phyloP scores from a whole-genome alignment of 2,797 vertebrate species.

The Astyanax mexicanus region DNA sequence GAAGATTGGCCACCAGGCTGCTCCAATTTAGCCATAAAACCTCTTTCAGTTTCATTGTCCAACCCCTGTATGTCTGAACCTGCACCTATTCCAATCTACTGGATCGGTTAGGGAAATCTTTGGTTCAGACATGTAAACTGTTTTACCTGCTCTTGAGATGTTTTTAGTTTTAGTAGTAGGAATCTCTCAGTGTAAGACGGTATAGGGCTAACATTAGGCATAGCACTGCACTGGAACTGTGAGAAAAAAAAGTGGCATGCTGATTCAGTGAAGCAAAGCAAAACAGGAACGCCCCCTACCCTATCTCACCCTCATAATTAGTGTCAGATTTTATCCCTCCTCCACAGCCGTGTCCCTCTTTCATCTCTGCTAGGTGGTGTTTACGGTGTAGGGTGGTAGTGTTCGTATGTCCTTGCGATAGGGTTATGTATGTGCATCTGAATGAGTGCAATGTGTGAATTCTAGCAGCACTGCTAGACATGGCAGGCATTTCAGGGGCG shows the following conservation, averaged over 20 bases:
- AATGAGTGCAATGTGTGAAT: conserved; percentile 28
- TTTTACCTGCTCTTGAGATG: no score
- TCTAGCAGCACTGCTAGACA: neutral
- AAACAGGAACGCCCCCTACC: conserved; percentile 47
- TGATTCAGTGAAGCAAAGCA: neutral
- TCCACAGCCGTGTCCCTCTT: conserved; percentile 54
- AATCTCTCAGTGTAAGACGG: neutral
- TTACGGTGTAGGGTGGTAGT: neutral
- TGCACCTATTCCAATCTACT: no score
- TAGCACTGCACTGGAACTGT: neutral
- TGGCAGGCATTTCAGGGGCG: neutral
- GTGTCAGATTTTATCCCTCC: conserved; percentile 66
- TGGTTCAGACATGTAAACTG: no score
- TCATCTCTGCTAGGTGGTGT: conserved; percentile 68
- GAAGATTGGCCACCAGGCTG: no score
- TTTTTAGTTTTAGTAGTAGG: neutral
- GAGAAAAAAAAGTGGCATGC: neutral
- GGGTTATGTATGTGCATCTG: conserved; percentile 27
- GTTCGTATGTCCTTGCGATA: neutral
- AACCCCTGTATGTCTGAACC: no score
- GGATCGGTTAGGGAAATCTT: no score
- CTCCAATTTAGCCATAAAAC: no score
- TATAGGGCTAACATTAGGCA: neutral
- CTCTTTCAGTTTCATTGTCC: no score
- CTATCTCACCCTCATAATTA: conserved; percentile 67